Conservation (phyloP, 2,888 invertebrate species). For the Aspidapion aeneum region DNA sequence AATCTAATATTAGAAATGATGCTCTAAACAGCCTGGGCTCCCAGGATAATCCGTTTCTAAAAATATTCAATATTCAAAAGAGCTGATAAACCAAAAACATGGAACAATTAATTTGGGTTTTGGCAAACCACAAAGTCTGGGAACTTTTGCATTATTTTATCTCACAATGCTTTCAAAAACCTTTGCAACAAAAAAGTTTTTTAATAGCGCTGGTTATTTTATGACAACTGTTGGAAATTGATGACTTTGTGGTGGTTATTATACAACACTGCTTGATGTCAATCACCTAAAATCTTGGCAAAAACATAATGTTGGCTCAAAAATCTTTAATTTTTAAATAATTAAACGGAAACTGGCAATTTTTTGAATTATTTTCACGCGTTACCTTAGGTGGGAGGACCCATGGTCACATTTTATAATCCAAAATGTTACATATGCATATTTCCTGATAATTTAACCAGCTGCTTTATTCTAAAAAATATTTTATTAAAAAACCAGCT, state of each 20-base stretch:
- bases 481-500: no score
- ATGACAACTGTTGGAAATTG: not conserved
- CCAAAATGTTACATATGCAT: no score
- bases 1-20: no score
- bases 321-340: not conserved
- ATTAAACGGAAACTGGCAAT: not conserved
- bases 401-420: no score
- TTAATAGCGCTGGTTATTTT: no score
- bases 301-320: conserved; percentile 17
- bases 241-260: conserved; percentile 12
- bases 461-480: no score
- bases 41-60: not conserved
- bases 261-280: conserved; percentile 22
- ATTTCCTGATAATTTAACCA: no score
- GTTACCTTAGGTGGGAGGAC: no score
- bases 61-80: not conserved
- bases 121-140: not conserved
- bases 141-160: not conserved
- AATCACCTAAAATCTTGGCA: conserved; percentile 21
- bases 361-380: not conserved
- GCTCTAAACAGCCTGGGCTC: no score
- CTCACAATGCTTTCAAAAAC: not conserved
- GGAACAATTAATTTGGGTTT: not conserved
- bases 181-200: no score
- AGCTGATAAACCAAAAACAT: not conserved